Percentiles rank a stretch among this genome's conserved stretches.
phyloP scores from a whole-genome alignment of 1,140 invertebrate species.

The Dendroctonus ponderosae region DNA sequence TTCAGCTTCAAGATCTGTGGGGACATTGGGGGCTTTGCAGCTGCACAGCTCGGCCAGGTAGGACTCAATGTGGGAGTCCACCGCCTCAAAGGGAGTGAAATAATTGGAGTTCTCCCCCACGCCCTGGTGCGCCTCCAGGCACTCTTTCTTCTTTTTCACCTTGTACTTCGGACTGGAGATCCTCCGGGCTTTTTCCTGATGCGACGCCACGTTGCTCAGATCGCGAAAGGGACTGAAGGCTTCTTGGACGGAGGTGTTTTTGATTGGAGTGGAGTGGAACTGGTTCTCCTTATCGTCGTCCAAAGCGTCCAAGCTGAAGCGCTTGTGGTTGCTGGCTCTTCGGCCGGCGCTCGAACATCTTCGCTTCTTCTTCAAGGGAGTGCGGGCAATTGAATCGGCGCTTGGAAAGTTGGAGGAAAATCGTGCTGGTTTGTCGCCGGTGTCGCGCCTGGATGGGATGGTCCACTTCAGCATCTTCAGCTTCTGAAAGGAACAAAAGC shows the following conservation, averaged over 20 bases:
- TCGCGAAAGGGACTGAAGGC: constrained; percentile 44
- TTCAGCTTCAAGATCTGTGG: constrained; percentile 39
- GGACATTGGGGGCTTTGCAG: constrained; percentile 41
- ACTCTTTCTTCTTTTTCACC: constrained; percentile 45
- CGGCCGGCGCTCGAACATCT: constrained; percentile 34
- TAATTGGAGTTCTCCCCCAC: constrained; percentile 38
- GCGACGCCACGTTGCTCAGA: constrained; percentile 49
- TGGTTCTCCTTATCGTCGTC: constrained; percentile 48
- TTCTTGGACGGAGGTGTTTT: constrained; percentile 36
- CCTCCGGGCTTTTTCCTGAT: neutral
- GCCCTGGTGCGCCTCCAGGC: constrained; percentile 32
- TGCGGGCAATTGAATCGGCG: constrained; percentile 26
- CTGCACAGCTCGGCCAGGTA: constrained; percentile 34
- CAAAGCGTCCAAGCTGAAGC: constrained; percentile 35
- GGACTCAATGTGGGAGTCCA: constrained; percentile 46
- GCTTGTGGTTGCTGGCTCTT: constrained; percentile 33
- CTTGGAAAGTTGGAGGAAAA: constrained; percentile 26
- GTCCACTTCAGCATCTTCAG: constrained; percentile 49
- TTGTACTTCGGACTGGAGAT: constrained; percentile 19
- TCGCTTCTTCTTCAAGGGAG: constrained; percentile 38
- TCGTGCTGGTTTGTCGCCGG: constrained; percentile 30
- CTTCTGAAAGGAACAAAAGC: too few species aligned
- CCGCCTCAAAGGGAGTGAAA: constrained; percentile 45
- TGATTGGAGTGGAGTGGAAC: constrained; percentile 49
- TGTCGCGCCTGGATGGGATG: constrained; percentile 40